Evolutionary conservation across 2,888 invertebrate genomes (phyloP).

Genomic region (Drosophila picticornis): DNA sequence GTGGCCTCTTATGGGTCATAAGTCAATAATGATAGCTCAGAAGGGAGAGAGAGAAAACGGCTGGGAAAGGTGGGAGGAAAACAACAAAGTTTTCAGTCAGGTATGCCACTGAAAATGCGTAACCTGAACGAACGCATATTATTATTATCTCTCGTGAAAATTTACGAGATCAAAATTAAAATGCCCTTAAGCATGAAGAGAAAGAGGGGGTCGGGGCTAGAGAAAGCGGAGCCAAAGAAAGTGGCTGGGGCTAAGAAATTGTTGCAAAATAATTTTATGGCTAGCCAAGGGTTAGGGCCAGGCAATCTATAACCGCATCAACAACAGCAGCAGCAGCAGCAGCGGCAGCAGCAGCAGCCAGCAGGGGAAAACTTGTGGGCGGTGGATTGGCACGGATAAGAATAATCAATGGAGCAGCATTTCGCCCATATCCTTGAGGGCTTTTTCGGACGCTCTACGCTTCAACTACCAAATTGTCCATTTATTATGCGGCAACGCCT

Average conservation of each 20-base stretch:
- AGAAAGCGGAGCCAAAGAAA: constrained; percentile 36
- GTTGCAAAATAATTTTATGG: constrained; percentile 80
- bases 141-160: constrained; percentile 81
- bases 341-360: constrained; percentile 45
- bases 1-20: constrained; percentile 75
- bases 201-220: neutral
- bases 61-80: neutral
- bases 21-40: constrained; percentile 67
- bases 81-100: constrained; percentile 55
- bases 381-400: constrained; percentile 27
- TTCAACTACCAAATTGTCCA: constrained; percentile 82
- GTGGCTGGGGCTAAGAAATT: constrained; percentile 70
- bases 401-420: constrained; percentile 39
- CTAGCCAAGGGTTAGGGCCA: constrained; percentile 67
- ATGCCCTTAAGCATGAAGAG: constrained; percentile 62
- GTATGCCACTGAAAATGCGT: constrained; percentile 71
- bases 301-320: constrained; percentile 76
- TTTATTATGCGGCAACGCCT: constrained; percentile 83
- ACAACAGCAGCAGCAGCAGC: constrained; percentile 24
- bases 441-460: constrained; percentile 71
- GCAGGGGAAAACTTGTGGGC: constrained; percentile 35
- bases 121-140: constrained; percentile 78
- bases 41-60: neutral
- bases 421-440: constrained; percentile 73
- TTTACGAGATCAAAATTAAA: constrained; percentile 82